Evolutionary conservation across 2,113 vertebrate genomes (phyloP).

Genomic region (Setophaga coronata): DNA sequence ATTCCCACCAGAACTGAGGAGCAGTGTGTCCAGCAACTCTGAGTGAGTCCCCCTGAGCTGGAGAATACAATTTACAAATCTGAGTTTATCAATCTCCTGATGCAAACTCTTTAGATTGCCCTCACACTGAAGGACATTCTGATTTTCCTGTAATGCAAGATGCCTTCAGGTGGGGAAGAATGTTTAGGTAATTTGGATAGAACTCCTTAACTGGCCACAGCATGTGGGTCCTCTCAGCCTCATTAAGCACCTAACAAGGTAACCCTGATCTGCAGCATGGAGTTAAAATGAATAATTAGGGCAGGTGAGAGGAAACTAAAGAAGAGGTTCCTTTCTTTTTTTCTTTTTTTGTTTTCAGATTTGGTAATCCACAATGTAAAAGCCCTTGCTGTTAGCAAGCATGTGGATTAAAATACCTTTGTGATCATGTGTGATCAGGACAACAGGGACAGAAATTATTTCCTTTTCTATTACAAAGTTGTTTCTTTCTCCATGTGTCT

Average conservation of each 20-base stretch:
- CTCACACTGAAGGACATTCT: background rate
- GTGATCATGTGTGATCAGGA: background rate
- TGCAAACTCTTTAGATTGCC: background rate
- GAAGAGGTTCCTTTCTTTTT: background rate
- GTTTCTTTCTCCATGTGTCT: background rate
- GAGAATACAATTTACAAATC: background rate
- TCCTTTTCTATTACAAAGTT: background rate
- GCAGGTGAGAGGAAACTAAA: background rate
- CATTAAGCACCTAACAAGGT: background rate
- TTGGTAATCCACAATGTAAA: background rate
- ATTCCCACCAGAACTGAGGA: background rate
- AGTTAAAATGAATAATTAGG: background rate
- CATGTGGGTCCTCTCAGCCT: background rate
- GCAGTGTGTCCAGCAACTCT: background rate
- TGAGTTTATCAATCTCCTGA: background rate
- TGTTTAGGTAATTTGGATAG: background rate
- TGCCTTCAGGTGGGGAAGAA: background rate
- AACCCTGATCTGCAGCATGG: background rate
- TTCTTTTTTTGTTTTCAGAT: background rate
- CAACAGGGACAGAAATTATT: background rate
- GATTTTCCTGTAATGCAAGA: background rate
- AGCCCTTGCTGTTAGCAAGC: background rate
- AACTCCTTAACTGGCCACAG: background rate
- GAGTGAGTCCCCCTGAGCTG: background rate
- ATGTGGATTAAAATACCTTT: background rate